These are phyloP conservation scores for Formica exsecta DNA, from an alignment of 1,140 invertebrate genomes.

Conservation along the genomic window DNA sequence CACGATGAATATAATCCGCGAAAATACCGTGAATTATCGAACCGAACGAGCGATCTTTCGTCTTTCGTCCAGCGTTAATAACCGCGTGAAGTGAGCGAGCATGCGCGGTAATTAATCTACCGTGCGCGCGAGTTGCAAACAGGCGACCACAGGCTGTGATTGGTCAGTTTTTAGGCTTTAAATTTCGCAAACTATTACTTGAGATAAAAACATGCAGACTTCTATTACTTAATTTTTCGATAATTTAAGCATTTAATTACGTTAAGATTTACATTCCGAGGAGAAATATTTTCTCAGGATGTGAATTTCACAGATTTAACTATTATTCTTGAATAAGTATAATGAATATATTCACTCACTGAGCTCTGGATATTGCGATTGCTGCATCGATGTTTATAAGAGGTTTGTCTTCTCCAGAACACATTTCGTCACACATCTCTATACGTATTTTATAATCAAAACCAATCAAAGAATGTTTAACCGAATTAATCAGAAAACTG, in stretches of 20 bases:
- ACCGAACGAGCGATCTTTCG: too few species aligned
- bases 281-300: neutral
- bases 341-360: neutral
- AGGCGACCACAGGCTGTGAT: too few species aligned
- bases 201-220: too few species aligned
- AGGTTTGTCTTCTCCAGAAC: neutral
- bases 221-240: too few species aligned
- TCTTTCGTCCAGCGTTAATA: too few species aligned
- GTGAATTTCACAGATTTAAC: too few species aligned
- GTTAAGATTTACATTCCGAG: neutral
- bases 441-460: neutral
- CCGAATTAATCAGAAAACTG: neutral
- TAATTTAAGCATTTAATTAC: neutral
- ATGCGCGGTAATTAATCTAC: neutral
- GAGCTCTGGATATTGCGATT: neutral
- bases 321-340: neutral
- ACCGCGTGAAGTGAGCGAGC: too few species aligned
- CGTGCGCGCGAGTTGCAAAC: neutral
- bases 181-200: too few species aligned
- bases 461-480: neutral
- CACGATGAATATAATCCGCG: neutral
- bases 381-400: too few species aligned
- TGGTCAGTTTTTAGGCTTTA: too few species aligned
- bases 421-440: neutral
- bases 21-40: neutral